These are phyloP conservation scores for Psephotus haematonotus DNA, from an alignment of 2,113 vertebrate species.

Conservation along the genomic window DNA sequence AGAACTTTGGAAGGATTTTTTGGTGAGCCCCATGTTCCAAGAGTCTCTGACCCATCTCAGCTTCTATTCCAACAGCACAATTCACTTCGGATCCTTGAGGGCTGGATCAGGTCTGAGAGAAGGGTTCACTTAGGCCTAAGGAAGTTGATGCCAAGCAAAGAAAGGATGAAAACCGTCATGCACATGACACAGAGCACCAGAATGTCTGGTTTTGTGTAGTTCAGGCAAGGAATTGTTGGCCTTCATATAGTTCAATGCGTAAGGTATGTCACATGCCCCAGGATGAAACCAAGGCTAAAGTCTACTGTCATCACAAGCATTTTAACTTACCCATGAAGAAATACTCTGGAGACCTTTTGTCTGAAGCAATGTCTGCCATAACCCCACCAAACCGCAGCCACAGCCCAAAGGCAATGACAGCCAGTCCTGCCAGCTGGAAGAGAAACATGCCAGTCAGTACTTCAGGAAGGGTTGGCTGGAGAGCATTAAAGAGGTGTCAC, in stretches of 20 bases:
- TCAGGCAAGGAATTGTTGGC: background rate
- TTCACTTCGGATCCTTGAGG: background rate
- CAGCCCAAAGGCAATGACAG: conserved; percentile 90
- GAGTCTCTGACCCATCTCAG: background rate
- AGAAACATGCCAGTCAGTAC: conserved; percentile 11
- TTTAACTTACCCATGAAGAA: conserved; percentile 91
- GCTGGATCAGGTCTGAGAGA: background rate
- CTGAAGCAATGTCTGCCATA: conserved; percentile 83
- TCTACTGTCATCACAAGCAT: background rate
- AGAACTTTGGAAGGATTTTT: background rate
- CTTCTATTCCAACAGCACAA: background rate
- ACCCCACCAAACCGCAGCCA: conserved; percentile 91
- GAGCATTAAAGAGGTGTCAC: background rate
- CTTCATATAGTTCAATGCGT: background rate
- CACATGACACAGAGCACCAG: background rate
- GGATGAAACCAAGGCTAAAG: background rate
- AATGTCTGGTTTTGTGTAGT: background rate
- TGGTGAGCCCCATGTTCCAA: background rate
- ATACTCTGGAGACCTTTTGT: conserved; percentile 83
- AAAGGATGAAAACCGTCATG: background rate
- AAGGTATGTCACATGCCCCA: background rate
- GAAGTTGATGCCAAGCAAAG: background rate
- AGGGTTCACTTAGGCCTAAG: background rate
- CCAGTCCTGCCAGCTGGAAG: conserved; percentile 88
- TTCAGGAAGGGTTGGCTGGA: background rate